Conservation (phyloP, 2,113 vertebrate species). For the Strigops habroptila region DNA sequence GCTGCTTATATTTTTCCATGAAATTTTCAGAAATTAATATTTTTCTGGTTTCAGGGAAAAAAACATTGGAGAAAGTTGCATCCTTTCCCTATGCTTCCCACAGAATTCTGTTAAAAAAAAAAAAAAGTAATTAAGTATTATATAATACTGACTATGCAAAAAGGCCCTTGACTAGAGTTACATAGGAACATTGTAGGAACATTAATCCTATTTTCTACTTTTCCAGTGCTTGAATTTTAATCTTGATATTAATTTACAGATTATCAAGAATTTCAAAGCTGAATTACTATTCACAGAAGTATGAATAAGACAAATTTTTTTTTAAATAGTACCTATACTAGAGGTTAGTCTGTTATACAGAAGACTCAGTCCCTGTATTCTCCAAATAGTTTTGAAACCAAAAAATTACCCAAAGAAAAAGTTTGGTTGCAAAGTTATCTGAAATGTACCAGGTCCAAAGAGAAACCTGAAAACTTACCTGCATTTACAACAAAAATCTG, state of each 20-base stretch:
- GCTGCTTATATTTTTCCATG: background rate
- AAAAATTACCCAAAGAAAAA: background rate
- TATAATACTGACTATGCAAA: background rate
- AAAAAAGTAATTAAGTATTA: background rate
- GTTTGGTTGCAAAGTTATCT: background rate
- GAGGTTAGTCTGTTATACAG: background rate
- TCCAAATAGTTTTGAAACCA: fast-evolving
- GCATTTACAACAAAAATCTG: background rate
- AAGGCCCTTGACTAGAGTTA: background rate
- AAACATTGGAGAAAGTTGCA: fast-evolving
- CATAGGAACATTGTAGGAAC: fast-evolving
- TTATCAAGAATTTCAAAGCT: background rate
- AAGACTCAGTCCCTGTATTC: background rate
- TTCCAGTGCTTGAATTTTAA: background rate
- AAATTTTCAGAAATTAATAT: background rate
- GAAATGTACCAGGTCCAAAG: background rate
- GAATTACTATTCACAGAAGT: fast-evolving
- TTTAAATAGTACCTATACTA: too few species aligned
- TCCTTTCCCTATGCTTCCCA: background rate
- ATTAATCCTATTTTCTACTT: background rate
- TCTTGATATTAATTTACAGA: background rate
- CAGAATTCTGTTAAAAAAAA: background rate
- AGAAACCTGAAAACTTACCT: background rate
- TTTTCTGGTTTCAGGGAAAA: fast-evolving
- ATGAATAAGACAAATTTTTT: background rate